Evolutionary conservation across 1,140 invertebrate species (phyloP).

Genomic region (Phthorimaea operculella): DNA sequence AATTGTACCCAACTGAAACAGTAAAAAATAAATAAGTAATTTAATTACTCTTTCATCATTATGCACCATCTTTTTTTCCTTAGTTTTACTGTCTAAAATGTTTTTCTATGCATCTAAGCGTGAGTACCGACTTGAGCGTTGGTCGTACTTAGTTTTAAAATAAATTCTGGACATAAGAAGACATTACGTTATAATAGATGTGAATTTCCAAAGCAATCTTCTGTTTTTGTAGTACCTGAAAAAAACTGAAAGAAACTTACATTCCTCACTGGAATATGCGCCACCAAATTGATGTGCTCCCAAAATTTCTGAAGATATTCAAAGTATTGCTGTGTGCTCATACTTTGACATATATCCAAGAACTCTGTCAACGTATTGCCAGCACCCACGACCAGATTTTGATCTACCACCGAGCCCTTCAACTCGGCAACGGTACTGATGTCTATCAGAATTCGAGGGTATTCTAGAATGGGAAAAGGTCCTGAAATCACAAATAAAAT

Average conservation of each 20-base stretch:
- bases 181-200: too few species aligned
- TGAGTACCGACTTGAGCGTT: too few species aligned
- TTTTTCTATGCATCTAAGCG: too few species aligned
- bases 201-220: too few species aligned
- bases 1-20: slow-evolving; percentile 71
- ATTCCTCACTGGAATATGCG: slow-evolving; percentile 74
- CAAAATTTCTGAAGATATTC: slow-evolving; percentile 67
- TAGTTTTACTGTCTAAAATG: too few species aligned
- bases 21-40: slow-evolving; percentile 26
- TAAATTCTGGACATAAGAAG: too few species aligned
- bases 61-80: too few species aligned
- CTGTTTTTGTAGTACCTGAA: too few species aligned
- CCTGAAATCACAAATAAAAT: slow-evolving; percentile 23
- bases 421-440: slow-evolving; percentile 74
- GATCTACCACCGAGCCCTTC: slow-evolving; percentile 57
- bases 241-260: slow-evolving; percentile 47
- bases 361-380: slow-evolving; percentile 69
- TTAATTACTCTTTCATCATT: too few species aligned
- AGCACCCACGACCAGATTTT: slow-evolving; percentile 65
- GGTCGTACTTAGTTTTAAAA: too few species aligned
- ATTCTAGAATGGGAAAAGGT: slow-evolving; percentile 32
- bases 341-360: slow-evolving; percentile 67
- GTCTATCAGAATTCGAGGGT: slow-evolving; percentile 73
- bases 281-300: slow-evolving; percentile 73
- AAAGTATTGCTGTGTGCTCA: slow-evolving; percentile 51